Base-by-base conservation (phyloP, 2,797 vertebrate genomes). In the Xenentodon cancila region DNA sequence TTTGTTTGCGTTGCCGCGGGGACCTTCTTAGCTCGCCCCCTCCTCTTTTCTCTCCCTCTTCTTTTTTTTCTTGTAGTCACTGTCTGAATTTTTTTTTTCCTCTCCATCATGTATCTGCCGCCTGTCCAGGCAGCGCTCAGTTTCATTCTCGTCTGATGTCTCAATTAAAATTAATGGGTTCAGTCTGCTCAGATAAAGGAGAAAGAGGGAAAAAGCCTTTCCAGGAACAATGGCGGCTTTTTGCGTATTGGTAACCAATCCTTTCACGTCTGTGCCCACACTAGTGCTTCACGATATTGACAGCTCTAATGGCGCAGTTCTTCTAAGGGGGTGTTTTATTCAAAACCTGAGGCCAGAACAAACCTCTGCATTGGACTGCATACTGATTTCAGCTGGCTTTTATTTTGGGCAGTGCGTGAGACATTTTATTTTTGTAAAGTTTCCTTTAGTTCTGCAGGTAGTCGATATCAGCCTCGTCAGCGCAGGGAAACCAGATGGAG, bases 81-180 rank as follows among this genome's bases (percentile, higher is more conserved):
- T 7, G 27, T 75, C 73, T 71, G 70, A 66, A 27, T 63, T 21
- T 64, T 55, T 9, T 53, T 48, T 9, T 17, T 1, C 13, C 15
- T 40, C 45, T 59, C 67, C 64, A 53, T 87, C 80, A 74, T 73
- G 79, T 84, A 72, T 87, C 78, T 64, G 66, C 82, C 43, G 75
- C 69, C 84, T 74, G 85, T 89, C 88, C 85, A 84, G 66, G 78
- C 82, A 84, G 71, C 52, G 9, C 79, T 77, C 71, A 55, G 69
- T 75, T 79, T 88, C 77, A 46, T 62, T 72, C 69, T 59, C 46
- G 53, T 88, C 84, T 88, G 88, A 88, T 86, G 84, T 87, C 82
- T 87, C 84, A 89, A 86, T 92, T 91, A 84, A 88, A 90, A 86
- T 86, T 59, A 88, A 88, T 88, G 84, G 65, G 79, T 85, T 88